Percentiles rank a stretch among this genome's conserved stretches.
Evolutionary conservation across 2,113 vertebrate species (phyloP).

Genomic region (Shinisaurus crocodilurus): DNA sequence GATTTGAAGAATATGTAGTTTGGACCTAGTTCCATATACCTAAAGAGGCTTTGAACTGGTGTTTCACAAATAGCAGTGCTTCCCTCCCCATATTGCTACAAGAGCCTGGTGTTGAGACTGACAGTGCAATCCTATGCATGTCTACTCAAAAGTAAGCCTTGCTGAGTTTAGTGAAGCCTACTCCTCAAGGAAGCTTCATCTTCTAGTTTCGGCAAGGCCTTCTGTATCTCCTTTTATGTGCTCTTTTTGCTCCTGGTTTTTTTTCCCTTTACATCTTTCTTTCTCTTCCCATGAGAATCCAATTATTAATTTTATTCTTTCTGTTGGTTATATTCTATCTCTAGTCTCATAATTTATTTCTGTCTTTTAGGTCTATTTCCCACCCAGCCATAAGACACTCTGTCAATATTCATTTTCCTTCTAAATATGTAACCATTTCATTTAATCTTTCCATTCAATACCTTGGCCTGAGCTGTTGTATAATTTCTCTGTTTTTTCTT

Average conservation of each 20-base stretch:
- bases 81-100: background rate
- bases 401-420: background rate
- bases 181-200: background rate
- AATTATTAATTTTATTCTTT: constrained; percentile 2
- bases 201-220: background rate
- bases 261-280: background rate
- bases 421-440: background rate
- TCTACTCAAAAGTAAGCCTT: too few species aligned
- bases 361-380: background rate
- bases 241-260: background rate
- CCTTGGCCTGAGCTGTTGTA: background rate
- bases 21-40: background rate
- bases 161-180: too few species aligned
- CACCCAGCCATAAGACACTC: background rate
- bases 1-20: too few species aligned
- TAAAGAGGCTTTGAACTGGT: background rate
- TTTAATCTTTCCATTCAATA: background rate
- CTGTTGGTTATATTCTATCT: background rate
- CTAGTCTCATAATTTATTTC: background rate
- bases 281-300: background rate
- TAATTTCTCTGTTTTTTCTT: background rate
- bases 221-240: background rate
- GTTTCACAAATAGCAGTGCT: background rate
- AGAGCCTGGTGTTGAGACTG: background rate
- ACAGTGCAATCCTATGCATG: background rate